Evolutionary conservation across 2,113 vertebrate species (phyloP).

Genomic region (Todiramphus chloris): DNA sequence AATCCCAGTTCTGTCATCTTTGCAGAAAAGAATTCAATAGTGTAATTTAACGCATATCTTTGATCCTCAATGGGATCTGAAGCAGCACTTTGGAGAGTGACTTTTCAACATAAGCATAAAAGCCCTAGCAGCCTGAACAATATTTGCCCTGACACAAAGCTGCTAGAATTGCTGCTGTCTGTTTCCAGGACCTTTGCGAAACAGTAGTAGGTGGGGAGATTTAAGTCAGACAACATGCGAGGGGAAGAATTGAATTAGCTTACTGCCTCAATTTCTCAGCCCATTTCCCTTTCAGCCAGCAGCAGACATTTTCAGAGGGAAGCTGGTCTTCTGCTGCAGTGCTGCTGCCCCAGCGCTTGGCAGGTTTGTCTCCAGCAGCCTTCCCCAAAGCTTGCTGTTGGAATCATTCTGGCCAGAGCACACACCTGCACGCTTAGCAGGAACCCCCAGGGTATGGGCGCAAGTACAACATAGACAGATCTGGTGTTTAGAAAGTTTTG

Average conservation of each 20-base stretch:
- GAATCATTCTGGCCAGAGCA: neutral
- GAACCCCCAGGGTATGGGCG: rapidly evolving
- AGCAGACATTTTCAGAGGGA: neutral
- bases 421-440: neutral
- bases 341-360: neutral
- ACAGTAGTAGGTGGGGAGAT: neutral
- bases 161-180: neutral
- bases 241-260: neutral
- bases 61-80: slow-evolving; percentile 4
- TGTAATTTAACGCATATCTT: slow-evolving; percentile 26
- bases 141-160: neutral
- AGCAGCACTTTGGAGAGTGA: slow-evolving; percentile 22
- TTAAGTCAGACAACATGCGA: neutral
- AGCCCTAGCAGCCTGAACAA: neutral
- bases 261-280: neutral
- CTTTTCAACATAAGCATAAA: slow-evolving; percentile 17
- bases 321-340: neutral
- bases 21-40: neutral
- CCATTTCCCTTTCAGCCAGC: neutral
- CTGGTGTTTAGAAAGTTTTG: neutral
- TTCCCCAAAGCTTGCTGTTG: neutral
- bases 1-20: slow-evolving; percentile 31
- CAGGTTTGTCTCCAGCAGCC: neutral
- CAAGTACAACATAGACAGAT: neutral
- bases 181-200: neutral